Conservation (phyloP, 2,888 invertebrate species). For the Callosobruchus maculatus region DNA sequence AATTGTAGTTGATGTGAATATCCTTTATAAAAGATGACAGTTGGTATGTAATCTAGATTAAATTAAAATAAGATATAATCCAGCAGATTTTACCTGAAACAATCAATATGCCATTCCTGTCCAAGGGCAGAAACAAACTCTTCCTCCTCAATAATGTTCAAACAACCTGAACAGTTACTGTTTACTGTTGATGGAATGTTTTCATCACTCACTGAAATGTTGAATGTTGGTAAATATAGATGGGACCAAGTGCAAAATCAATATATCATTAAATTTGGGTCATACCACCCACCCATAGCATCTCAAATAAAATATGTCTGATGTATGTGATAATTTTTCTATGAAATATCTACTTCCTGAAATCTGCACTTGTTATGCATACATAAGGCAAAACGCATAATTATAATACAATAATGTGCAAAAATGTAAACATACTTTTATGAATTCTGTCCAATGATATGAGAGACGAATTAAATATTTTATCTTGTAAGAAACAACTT, state of each 20-base stretch:
- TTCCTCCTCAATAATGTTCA: constrained; percentile 69
- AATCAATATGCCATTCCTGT: constrained; percentile 87
- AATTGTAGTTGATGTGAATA: too few relatives aligned
- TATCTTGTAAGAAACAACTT: neutral
- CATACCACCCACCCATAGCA: neutral
- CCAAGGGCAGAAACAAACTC: constrained; percentile 78
- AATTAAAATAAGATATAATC: too few relatives aligned
- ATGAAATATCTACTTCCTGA: neutral
- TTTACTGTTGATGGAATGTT: constrained; percentile 16
- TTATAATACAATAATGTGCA: too few relatives aligned
- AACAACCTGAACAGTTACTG: constrained; percentile 64
- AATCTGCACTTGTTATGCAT: neutral
- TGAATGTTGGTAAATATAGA: neutral
- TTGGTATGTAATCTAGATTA: too few relatives aligned
- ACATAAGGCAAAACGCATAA: too few relatives aligned
- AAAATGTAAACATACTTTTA: neutral
- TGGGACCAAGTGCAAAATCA: neutral
- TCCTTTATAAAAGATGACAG: too few relatives aligned
- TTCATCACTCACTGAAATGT: constrained; percentile 7
- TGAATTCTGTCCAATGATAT: neutral
- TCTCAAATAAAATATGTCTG: neutral
- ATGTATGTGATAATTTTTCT: neutral
- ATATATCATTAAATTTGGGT: neutral
- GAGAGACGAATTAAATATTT: neutral
- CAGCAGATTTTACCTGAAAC: constrained; percentile 63